Percentiles rank a stretch among this genome's conserved stretches.
Conservation (phyloP, 92 coral and sea anemone genomes). For the Hydrozoanthus gracilis region DNA sequence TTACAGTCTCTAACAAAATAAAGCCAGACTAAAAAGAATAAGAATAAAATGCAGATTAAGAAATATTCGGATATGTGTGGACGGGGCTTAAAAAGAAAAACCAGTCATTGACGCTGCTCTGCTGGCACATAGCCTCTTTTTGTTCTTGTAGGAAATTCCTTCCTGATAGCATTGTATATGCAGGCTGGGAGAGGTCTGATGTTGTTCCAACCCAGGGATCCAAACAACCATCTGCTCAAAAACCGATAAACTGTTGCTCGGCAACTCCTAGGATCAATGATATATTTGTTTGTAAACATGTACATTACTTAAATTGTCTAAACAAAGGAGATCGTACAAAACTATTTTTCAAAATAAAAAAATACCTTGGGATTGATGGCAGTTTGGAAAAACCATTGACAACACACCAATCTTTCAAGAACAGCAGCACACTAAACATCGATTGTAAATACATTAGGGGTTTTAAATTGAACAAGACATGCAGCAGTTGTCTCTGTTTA, state of each 20-base stretch:
- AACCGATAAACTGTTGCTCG: neutral
- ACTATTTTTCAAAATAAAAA: too few species aligned
- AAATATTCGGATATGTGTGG: too few species aligned
- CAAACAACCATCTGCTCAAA: neutral
- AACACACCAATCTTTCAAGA: neutral
- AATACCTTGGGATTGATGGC: neutral
- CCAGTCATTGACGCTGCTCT: neutral
- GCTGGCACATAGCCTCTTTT: neutral
- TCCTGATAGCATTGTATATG: neutral
- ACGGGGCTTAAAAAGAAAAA: too few species aligned
- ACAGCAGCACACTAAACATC: neutral
- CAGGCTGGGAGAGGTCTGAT: slow-evolving; percentile 5
- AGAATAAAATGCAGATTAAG: too few species aligned
- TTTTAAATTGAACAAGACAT: neutral
- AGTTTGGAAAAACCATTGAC: neutral
- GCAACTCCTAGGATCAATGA: neutral
- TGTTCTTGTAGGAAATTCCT: neutral
- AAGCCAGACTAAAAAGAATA: too few species aligned
- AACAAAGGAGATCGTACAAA: neutral
- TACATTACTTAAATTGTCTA: too few species aligned
- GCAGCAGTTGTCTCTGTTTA: neutral
- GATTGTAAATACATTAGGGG: too few species aligned
- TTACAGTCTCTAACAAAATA: too few species aligned
- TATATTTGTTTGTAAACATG: neutral
- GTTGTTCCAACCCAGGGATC: slow-evolving; percentile 10